Evolutionary conservation across 2,888 invertebrate genomes (phyloP), one percentile per base, ranked within the genome.

Genomic region (Lasioglossum malachurum): DNA sequence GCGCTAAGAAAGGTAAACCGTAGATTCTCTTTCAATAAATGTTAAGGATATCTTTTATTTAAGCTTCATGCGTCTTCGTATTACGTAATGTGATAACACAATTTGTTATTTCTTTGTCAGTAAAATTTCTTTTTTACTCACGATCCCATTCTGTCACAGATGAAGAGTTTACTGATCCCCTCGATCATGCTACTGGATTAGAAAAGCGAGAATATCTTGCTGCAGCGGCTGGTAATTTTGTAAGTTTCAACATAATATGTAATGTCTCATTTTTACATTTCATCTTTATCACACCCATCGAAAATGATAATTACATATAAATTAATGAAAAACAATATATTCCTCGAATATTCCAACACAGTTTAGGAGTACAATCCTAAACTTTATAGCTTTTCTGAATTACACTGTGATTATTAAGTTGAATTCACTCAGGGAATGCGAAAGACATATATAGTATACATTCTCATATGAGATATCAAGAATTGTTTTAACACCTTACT

Each of bases 181-280:
- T 99, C 93, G 99, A 99, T 94, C 98, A 98, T 95, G 98, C 99
- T 41, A 99, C 99, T 49, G 99, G 99, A 92, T 95, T 98, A 90
- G 99, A 99, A 95, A 98, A 98, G 95, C 97, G 97, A 94, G 99
- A 99, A 96, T 96, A 99, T 92, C 96, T 99, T 90, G 98, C 98
- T 46, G 96, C 97, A 95, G 97, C 97, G 91, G 97, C 98, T 82
- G 99, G 99, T 90, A 98, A 99, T 94, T 98, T 98, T 90, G 97
- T 97, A 94, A 95, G 95, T 95, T 87, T n/a, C 1, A 5, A 49
- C 27, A 31, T 19, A 14, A 64, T n/a, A n/a, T n/a, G n/a, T 71
- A 4, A 35, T 14, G 67, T 71, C 5, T 12, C 19, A 27, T 7
- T 53, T 49, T 49, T 19, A 57, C 44, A 77, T 72, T 19, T 78